Conservation (phyloP, 2,113 vertebrate genomes). For the Vimba vimba region DNA sequence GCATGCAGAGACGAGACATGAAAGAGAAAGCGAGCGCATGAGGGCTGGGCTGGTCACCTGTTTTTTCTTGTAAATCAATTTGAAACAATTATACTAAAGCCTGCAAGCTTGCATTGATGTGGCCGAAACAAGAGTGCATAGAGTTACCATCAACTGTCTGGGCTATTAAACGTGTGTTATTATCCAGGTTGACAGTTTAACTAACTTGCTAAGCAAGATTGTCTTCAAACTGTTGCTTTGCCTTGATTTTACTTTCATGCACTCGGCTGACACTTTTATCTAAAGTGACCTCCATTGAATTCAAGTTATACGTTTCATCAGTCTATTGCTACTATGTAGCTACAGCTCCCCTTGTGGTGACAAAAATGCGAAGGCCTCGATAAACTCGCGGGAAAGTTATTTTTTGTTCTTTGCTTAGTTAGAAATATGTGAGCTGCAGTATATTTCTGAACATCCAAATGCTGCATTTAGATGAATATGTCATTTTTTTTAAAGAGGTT, state of each 20-base stretch:
- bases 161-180: constrained; percentile 1
- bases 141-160: neutral
- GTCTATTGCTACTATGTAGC: neutral
- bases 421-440: no score
- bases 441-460: no score
- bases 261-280: neutral
- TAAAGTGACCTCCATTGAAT: neutral
- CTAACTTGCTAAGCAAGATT: constrained; percentile 25
- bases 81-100: constrained; percentile 18
- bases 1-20: constrained; percentile 17
- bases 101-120: neutral
- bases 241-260: neutral
- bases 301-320: neutral
- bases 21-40: neutral
- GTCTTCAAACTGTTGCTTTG: neutral
- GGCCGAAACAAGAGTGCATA: neutral
- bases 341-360: neutral
- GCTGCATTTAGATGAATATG: no score
- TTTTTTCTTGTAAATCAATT: constrained; percentile 15
- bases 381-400: no score
- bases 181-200: constrained; percentile 8
- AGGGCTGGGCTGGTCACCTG: neutral
- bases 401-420: no score
- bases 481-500: neutral
- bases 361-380: neutral